Evolutionary conservation across 2,888 invertebrate genomes (phyloP).

Genomic region (Caenorhabditis sp.): DNA sequence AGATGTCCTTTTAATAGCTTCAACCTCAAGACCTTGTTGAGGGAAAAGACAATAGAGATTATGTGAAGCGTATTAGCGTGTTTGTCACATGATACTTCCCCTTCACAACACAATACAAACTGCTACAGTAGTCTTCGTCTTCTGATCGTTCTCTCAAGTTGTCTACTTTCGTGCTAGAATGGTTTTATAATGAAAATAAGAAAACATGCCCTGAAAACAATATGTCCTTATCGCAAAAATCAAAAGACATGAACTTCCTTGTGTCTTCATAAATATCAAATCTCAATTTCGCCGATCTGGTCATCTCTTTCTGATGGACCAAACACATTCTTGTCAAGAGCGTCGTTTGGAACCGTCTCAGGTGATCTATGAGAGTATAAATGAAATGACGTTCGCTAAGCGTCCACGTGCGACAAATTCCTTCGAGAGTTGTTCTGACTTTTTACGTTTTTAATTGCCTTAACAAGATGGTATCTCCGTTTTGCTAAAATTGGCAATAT

Average conservation of each 20-base stretch:
- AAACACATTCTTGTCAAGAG: too few relatives aligned
- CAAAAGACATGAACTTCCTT: slow-evolving; percentile 1
- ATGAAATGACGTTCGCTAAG: neutral
- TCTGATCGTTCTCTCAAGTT: slow-evolving; percentile 30
- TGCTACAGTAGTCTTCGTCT: neutral
- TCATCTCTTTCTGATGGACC: neutral
- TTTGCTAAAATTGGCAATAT: too few relatives aligned
- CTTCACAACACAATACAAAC: slow-evolving; percentile 7
- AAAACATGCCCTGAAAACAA: neutral
- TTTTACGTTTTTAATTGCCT: too few relatives aligned
- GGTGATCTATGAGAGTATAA: neutral
- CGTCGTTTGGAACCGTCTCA: neutral
- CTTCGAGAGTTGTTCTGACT: too few relatives aligned
- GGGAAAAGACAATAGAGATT: too few relatives aligned
- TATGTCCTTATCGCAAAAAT: neutral
- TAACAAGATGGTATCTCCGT: too few relatives aligned
- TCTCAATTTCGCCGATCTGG: neutral
- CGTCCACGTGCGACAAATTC: too few relatives aligned
- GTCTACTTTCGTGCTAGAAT: slow-evolving; percentile 12
- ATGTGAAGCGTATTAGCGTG: too few relatives aligned
- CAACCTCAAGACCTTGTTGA: too few relatives aligned
- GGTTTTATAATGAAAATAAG: too few relatives aligned
- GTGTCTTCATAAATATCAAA: neutral
- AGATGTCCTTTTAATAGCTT: too few relatives aligned
- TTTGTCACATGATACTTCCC: slow-evolving; percentile 9